These are phyloP conservation scores for Medauroidea extradentata DNA, from an alignment of 1,140 invertebrate genomes.

Conservation along the genomic window DNA sequence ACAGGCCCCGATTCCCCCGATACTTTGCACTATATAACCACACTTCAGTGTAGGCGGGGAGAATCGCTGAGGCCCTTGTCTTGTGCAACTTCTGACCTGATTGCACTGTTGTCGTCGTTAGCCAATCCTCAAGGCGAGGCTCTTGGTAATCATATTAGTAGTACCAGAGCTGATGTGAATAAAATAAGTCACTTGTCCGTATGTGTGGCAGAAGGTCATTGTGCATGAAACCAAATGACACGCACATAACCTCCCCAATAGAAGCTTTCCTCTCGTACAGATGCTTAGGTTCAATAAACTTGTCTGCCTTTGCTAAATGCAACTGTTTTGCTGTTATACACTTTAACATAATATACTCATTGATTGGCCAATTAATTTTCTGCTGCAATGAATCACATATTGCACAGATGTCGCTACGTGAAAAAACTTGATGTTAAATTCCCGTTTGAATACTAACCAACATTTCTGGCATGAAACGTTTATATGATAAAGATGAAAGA, in stretches of 20 bases:
- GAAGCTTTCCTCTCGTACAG: background rate
- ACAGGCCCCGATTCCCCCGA: too few species aligned
- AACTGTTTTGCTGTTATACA: background rate
- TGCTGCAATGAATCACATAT: background rate
- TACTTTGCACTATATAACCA: too few species aligned
- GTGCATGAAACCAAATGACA: constrained; percentile 7
- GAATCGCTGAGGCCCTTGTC: too few species aligned
- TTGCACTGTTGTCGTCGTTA: too few species aligned
- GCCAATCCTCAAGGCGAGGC: too few species aligned
- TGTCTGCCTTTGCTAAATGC: background rate
- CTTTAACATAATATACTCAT: background rate
- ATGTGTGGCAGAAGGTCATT: constrained; percentile 6
- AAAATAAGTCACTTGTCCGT: background rate
- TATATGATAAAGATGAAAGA: background rate
- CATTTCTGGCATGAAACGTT: background rate
- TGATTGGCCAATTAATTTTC: background rate
- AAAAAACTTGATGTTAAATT: background rate
- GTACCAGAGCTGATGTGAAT: constrained; percentile 2
- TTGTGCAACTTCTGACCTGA: too few species aligned
- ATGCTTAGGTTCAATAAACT: background rate
- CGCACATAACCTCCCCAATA: background rate
- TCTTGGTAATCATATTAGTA: too few species aligned
- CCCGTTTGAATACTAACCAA: background rate
- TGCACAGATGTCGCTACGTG: constrained; percentile 1
- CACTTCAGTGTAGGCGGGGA: too few species aligned